Evolutionary conservation across 2,113 vertebrate species (phyloP).

Genomic region (Salvator merianae): DNA sequence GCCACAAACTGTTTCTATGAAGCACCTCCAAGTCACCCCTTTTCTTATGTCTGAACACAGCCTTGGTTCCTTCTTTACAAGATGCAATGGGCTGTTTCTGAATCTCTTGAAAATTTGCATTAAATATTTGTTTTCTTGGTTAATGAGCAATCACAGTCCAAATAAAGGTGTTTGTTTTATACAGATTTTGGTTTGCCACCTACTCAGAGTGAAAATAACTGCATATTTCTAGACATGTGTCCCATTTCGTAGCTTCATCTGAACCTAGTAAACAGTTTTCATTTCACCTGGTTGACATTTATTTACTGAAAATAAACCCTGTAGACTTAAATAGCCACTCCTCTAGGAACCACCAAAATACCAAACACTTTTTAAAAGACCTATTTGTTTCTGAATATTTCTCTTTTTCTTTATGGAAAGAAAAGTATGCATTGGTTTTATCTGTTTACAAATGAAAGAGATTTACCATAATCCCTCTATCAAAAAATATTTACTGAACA

Average conservation of each 20-base stretch:
- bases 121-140: not conserved
- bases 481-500: not conserved
- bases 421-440: not conserved
- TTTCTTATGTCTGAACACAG: no score
- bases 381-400: slow-evolving; percentile 5
- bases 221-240: slow-evolving; percentile 11
- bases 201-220: slow-evolving; percentile 10
- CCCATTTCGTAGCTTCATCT: slow-evolving; percentile 8
- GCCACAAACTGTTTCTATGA: no score
- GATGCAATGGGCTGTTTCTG: not conserved
- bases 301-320: slow-evolving; percentile 29
- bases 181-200: not conserved
- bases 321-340: slow-evolving; percentile 14
- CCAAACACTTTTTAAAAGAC: slow-evolving; percentile 5
- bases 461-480: not conserved
- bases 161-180: slow-evolving; percentile 24
- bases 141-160: slow-evolving; percentile 15
- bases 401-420: not conserved
- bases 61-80: not conserved
- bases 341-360: not conserved
- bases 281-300: slow-evolving; percentile 3
- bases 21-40: no score
- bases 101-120: not conserved
- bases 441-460: not conserved
- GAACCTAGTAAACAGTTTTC: not conserved